These are phyloP conservation scores for Melanchra persicariae DNA, from an alignment of 2,888 invertebrate species.

Conservation along the genomic window DNA sequence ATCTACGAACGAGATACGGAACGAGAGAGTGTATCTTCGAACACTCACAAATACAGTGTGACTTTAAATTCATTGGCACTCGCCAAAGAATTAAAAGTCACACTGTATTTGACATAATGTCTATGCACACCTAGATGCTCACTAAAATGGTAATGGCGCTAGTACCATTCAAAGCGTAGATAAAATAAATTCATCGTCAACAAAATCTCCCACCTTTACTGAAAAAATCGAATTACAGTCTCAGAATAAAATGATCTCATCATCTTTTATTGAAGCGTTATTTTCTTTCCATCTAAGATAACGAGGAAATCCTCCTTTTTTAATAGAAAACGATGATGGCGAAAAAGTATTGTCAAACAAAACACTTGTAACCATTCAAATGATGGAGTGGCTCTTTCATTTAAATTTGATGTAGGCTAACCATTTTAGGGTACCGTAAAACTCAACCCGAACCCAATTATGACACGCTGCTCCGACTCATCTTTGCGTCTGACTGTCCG, in stretches of 20 bases:
- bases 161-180: not conserved
- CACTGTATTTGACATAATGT: too few species aligned
- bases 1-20: too few species aligned
- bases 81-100: too few species aligned
- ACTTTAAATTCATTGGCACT: too few species aligned
- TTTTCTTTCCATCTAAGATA: slow-evolving; percentile 29
- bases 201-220: not conserved
- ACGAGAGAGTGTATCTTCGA: too few species aligned
- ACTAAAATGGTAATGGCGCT: not conserved
- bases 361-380: slow-evolving; percentile 26
- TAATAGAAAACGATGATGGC: slow-evolving; percentile 30
- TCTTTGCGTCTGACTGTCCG: not conserved
- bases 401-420: slow-evolving; percentile 12
- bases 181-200: not conserved
- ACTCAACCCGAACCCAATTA: too few species aligned
- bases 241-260: slow-evolving; percentile 5
- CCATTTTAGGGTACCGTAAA: not conserved
- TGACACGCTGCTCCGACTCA: not conserved
- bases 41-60: too few species aligned
- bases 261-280: slow-evolving; percentile 8
- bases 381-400: slow-evolving; percentile 13
- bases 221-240: slow-evolving; percentile 12
- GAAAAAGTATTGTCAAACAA: slow-evolving; percentile 29
- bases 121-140: not conserved
- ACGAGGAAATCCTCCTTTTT: slow-evolving; percentile 13